A percentile compares a stretch with the other conserved stretches of the same genome.
phyloP scores from a whole-genome alignment of 1,140 invertebrate species.

The Lanistes nyassanus region DNA sequence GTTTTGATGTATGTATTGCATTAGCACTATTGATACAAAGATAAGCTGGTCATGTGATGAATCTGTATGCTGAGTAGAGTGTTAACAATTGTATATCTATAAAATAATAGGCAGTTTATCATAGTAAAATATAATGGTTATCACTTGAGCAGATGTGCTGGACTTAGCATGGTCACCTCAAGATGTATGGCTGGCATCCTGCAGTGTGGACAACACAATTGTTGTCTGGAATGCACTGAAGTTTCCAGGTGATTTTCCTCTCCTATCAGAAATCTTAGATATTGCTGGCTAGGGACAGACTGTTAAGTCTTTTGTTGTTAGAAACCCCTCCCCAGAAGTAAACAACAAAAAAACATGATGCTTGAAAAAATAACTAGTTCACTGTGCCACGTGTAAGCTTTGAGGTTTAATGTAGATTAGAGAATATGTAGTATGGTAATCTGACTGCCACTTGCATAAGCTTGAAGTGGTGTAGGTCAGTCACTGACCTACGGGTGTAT shows the following conservation, averaged over 20 bases:
- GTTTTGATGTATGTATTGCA: too few species aligned
- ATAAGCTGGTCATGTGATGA: not conserved
- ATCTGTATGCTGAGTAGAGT: not conserved
- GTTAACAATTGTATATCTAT: not conserved
- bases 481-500: not conserved
- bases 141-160: conserved; percentile 74
- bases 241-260: conserved; percentile 74
- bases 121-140: not conserved
- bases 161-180: conserved; percentile 96
- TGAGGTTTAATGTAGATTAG: not conserved
- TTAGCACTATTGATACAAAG: not conserved
- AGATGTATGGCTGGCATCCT: conserved; percentile 92
- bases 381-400: too few species aligned
- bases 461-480: too few species aligned
- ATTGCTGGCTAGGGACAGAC: too few species aligned
- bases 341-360: too few species aligned
- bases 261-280: too few species aligned
- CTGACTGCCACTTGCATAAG: too few species aligned
- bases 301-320: too few species aligned
- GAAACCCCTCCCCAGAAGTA: too few species aligned
- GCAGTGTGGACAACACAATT: conserved; percentile 95
- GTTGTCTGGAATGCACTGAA: conserved; percentile 96
- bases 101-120: not conserved
- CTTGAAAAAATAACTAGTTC: too few species aligned
- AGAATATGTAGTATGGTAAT: not conserved